These are phyloP conservation scores for Protaetia brevitarsis DNA, from an alignment of 1,140 invertebrate genomes.

Conservation along the genomic window DNA sequence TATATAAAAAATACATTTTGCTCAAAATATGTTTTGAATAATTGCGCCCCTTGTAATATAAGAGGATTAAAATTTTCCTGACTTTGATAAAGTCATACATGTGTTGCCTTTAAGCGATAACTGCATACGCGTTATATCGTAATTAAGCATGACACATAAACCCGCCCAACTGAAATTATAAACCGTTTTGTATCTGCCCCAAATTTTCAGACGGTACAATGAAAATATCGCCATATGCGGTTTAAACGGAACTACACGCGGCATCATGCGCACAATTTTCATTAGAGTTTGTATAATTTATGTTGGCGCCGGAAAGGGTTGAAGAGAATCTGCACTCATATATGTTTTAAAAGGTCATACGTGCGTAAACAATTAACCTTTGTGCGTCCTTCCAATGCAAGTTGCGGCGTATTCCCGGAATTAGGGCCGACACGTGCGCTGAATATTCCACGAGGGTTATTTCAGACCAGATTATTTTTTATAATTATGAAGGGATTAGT, in stretches of 20 bases:
- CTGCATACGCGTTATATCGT: too few relatives aligned
- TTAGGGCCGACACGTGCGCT: conserved; percentile 6
- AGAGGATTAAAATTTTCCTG: too few relatives aligned
- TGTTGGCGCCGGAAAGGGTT: background rate
- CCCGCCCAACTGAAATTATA: background rate
- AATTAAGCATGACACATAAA: too few relatives aligned
- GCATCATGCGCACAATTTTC: conserved; percentile 9
- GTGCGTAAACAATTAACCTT: conserved; percentile 18
- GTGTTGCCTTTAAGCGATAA: too few relatives aligned
- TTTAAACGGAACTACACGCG: background rate
- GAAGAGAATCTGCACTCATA: background rate
- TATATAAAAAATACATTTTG: too few relatives aligned
- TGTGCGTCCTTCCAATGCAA: background rate
- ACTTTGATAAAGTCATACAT: too few relatives aligned
- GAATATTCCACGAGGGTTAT: background rate
- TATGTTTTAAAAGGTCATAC: conserved; percentile 15
- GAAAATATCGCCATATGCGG: conserved; percentile 3
- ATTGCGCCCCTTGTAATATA: too few relatives aligned
- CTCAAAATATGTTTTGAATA: too few relatives aligned
- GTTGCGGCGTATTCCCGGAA: background rate
- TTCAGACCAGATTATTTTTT: too few relatives aligned
- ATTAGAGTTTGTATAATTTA: conserved; percentile 16
- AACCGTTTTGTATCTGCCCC: background rate
- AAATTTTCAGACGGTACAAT: background rate
- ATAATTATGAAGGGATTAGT: conserved; percentile 12